Conservation (phyloP, 2,797 vertebrate genomes). For the Enteromius trimaculatus region DNA sequence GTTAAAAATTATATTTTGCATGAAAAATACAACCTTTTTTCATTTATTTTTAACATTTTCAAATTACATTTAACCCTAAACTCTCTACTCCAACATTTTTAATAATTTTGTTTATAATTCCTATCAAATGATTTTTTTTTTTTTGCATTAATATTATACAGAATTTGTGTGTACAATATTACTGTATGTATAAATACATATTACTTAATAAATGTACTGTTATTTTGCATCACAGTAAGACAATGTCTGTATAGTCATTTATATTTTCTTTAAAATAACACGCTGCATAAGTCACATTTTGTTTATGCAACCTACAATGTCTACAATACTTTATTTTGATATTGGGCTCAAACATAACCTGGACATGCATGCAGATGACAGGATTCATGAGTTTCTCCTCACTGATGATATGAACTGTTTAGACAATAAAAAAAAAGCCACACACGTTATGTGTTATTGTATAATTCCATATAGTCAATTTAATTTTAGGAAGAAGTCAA, state of each 20-base stretch:
- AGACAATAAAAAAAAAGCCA: not conserved
- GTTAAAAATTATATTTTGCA: not conserved
- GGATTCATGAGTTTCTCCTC: not conserved
- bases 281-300: not conserved
- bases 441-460: too few relatives aligned
- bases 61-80: not conserved
- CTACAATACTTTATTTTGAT: not conserved
- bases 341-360: not conserved
- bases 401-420: not conserved
- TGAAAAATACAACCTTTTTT: not conserved
- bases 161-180: not conserved
- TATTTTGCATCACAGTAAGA: not conserved
- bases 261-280: not conserved
- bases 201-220: not conserved
- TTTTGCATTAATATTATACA: not conserved
- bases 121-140: not conserved
- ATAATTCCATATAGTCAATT: not conserved
- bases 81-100: not conserved
- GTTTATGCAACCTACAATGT: not conserved
- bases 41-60: not conserved
- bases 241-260: not conserved
- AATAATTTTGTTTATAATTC: not conserved
- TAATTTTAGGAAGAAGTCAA: not conserved
- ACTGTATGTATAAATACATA: not conserved
- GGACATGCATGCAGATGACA: not conserved